Evolutionary conservation across 1,140 invertebrate species (phyloP).

Genomic region (Chironomus striatipennis): DNA sequence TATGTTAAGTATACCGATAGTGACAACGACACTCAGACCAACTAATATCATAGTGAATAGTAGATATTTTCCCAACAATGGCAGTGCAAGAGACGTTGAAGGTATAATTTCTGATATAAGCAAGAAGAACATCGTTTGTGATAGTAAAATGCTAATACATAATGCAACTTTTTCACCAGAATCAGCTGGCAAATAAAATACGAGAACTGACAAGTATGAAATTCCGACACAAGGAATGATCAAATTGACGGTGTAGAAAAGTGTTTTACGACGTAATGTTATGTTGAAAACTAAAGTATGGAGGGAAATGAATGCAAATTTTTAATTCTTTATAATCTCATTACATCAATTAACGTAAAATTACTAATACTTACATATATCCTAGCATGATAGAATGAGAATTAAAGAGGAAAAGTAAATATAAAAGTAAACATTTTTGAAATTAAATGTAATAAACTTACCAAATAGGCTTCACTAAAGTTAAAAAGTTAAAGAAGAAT

Average conservation of each 20-base stretch:
- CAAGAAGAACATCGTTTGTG: conserved; percentile 98
- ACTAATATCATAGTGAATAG: conserved; percentile 98
- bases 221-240: conserved; percentile 92
- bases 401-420: no score
- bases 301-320: background rate
- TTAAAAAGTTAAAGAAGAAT: no score
- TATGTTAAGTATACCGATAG: conserved; percentile 97
- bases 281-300: conserved; percentile 90
- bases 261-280: conserved; percentile 83
- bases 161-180: conserved; percentile 97
- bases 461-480: no score
- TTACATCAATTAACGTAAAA: background rate
- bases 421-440: no score
- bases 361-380: conserved; percentile 41
- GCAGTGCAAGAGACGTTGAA: conserved; percentile 92
- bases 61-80: conserved; percentile 94
- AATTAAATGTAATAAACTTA: no score
- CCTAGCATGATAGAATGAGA: conserved; percentile 57
- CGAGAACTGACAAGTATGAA: conserved; percentile 81
- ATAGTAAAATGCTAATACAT: conserved; percentile 96
- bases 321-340: background rate
- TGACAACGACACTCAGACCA: conserved; percentile 90
- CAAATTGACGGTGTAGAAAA: conserved; percentile 94
- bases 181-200: conserved; percentile 97
- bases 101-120: conserved; percentile 98